Base-by-base conservation (phyloP, 2,113 vertebrate species). In the Trematocara nigrifrons region DNA sequence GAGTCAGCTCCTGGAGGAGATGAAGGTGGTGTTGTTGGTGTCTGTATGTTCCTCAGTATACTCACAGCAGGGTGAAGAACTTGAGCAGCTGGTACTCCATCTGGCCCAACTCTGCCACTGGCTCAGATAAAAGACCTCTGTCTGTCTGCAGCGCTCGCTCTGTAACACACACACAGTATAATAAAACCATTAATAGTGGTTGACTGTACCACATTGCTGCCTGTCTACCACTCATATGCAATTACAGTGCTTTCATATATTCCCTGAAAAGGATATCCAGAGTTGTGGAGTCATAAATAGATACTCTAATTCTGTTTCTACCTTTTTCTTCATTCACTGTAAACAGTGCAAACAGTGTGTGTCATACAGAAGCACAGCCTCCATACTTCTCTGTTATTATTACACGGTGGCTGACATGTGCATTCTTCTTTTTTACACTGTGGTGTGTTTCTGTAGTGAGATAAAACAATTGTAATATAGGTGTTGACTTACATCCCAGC, bases 31-130 rank as follows among this genome's bases (percentile, higher is more conserved):
- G 89, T 57, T 80, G 79, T 18, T 53, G 66, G 42, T 82, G 88
- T 86, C 15, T 84, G 78, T 64, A 61, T 80, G 86, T 81, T 57
- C 31, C 56, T 81, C 74, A 45, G 49, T 82, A 66, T 45, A 94
- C 98, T 97, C 95, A 99, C 98, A 99, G 96, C 91, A 99, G 94
- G 0, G 98, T 97, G 96, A 98, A 97, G 96, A 99, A 95, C 95
- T 98, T 98, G 86, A 99, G 96, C 87, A 99, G 96, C 92, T 96
- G 96, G 90, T 97, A 98, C 91, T 99, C 97, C 2, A 97, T 97
- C 76, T 97, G 97, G 88, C 96, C 96, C 90, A 97, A 93, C 89
- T 97, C 97, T 0, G 95, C 94, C 51, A 95, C 93, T 57, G 96
- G 95, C 90, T 97, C 97, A 57, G 95, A 93, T 84, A 96, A 89